phyloP scores from a whole-genome alignment of 2,797 vertebrate genomes.

The Myripristis murdjan region DNA sequence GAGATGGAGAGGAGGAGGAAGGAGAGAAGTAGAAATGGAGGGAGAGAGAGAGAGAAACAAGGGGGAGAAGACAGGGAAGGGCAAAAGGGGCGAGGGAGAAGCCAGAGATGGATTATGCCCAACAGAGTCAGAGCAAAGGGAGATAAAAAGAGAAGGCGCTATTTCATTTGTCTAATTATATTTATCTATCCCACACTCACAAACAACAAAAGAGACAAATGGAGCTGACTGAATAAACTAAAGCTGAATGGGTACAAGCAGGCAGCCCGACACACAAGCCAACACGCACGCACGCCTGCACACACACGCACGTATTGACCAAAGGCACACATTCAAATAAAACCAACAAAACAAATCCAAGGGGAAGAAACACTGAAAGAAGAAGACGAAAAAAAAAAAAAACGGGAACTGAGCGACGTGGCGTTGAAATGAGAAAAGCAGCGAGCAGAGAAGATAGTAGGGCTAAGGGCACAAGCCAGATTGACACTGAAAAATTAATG shows the following conservation, averaged over 20 bases:
- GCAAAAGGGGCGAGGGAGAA: slow-evolving; percentile 42
- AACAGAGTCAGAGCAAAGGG: slow-evolving; percentile 61
- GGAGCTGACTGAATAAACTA: slow-evolving; percentile 62
- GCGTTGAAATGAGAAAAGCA: slow-evolving; percentile 59
- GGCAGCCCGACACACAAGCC: slow-evolving; percentile 33
- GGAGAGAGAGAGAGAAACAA: neutral
- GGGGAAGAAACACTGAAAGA: slow-evolving; percentile 38
- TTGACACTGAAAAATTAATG: slow-evolving; percentile 89
- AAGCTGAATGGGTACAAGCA: slow-evolving; percentile 59
- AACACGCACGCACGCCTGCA: neutral
- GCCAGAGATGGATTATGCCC: slow-evolving; percentile 75
- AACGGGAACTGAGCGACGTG: slow-evolving; percentile 57
- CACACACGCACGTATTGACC: slow-evolving; percentile 45
- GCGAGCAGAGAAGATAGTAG: slow-evolving; percentile 55
- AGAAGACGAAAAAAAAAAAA: slow-evolving; percentile 32
- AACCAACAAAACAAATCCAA: slow-evolving; percentile 54
- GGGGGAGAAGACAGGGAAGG: slow-evolving; percentile 69
- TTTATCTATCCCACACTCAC: slow-evolving; percentile 77
- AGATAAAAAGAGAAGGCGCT: slow-evolving; percentile 75
- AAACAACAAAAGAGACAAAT: slow-evolving; percentile 81
- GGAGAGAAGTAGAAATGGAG: slow-evolving; percentile 34
- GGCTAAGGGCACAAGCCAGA: slow-evolving; percentile 83
- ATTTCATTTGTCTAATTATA: slow-evolving; percentile 87
- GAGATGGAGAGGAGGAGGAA: slow-evolving; percentile 36
- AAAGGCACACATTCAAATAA: slow-evolving; percentile 29